Evolutionary conservation across 2,113 vertebrate species (phyloP), one percentile per base, ranked within the genome.

Genomic region (Tautogolabrus adspersus): DNA sequence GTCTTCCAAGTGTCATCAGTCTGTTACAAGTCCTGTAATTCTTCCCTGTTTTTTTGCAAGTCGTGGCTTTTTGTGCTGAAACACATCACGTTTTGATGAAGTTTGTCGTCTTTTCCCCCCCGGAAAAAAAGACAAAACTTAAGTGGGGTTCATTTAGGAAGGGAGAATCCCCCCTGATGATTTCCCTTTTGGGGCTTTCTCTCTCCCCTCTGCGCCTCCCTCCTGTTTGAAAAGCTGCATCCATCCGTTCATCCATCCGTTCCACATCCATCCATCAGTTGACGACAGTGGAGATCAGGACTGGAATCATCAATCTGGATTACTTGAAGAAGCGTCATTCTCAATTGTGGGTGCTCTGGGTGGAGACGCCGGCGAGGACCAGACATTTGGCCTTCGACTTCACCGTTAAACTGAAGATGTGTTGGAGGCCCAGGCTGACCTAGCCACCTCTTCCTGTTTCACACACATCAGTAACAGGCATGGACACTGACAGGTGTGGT

Each of bases 1-100:
- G 92, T 94, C 93, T 93, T 95, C 93, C 90, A 89, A 38, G 83
- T 86, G 75, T 91, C 81, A 84, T 66, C 38, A 18, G 83, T 91
- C 92, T 94, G 93, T 93, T 94, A 93, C 92, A 84, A 82, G 79
- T 78, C 74, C 75, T 71, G 77, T 71, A 37, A 69, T 66, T 69
- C 70, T 54, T 83, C 72, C 67, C 54, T 60, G 54, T 86, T 78
- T 34, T n/a, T 79, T 80, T 83, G 86, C 85, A 61, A 77, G 72
- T 88, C 19, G 85, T 85, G 73, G 83, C 74, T 89, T 85, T 82
- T 82, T 76, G 82, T 87, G 90, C 85, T 88, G 51, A 83, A 82
- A 79, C 60, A 26, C 54, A 18, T 60, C 3, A 44, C 58, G n/a
- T 37, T 23, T 75, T 42, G 61, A 12, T 76, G 78, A 82, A 22